Base-by-base conservation (phyloP, 1,140 invertebrate genomes). In the Calycopis cecrops region DNA sequence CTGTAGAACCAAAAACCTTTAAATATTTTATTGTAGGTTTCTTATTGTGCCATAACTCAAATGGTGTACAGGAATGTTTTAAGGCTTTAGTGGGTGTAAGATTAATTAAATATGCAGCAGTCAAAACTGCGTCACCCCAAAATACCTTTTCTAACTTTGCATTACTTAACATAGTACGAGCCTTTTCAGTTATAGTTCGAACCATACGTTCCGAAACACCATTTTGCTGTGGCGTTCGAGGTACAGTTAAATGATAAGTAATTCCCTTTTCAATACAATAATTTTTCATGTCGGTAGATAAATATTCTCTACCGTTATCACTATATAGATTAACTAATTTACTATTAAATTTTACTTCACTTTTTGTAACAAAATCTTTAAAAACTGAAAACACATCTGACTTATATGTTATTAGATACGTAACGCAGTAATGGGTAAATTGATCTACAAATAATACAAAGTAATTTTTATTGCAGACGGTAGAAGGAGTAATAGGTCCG, bases 141-240 rank as follows among this genome's bases (percentile, higher is more conserved):
- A 80, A 77, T 18, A 35, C 21, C 55, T 72, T 65, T 52, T 53
- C 33, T 21, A 63, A 49, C 16, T 59, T 59, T 12, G 78, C 53
- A 57, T 64, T 71, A 14, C 35, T 53, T 57, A 90, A 21, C 71
- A 88, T 79, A 14, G 73, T 40, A 48, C 81, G 67, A 38, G 79
- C 75, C 54, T 75, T 88, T 73, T 88, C 84, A 9, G 73, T 82
- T 21, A 89, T 71, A 12, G 84, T 86, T 34, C 79, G 58, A 55
- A 81, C 83, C 67, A 88, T 83, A 34, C 88, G 63, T 60, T 91
- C 88, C 16, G 87, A 65, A 2, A 89, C 76, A 60, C 88, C 84
- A 81, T 91, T 90, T 66, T 77, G 65, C 60, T 91, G 78, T 51
- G 89, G 88, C 9, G 81, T 88, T 54, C 84, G 73, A 40, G 84